Evolutionary conservation across 1,140 invertebrate genomes (phyloP).

Genomic region (Meteorus sp.): DNA sequence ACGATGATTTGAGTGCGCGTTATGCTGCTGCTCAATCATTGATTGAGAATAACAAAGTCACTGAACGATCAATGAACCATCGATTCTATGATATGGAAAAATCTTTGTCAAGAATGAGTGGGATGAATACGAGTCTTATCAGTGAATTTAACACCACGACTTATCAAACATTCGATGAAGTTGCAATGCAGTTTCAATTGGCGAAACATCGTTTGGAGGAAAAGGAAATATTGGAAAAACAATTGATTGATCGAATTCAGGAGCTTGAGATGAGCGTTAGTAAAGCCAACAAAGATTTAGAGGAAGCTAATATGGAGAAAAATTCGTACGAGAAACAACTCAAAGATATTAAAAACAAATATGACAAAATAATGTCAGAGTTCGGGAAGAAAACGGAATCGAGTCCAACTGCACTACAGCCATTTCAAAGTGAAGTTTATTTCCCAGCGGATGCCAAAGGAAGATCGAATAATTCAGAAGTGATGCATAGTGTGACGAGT

Average conservation of each 20-base stretch:
- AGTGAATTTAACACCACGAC: slow-evolving; percentile 48
- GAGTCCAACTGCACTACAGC: slow-evolving; percentile 1
- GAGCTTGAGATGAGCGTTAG: slow-evolving; percentile 41
- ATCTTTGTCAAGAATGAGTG: slow-evolving; percentile 42
- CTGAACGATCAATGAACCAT: slow-evolving; percentile 39
- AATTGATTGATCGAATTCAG: slow-evolving; percentile 40
- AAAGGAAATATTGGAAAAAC: slow-evolving; percentile 43
- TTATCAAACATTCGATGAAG: slow-evolving; percentile 50
- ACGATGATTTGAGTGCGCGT: slow-evolving; percentile 43
- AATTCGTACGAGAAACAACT: slow-evolving; percentile 51
- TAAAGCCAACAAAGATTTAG: slow-evolving; percentile 38
- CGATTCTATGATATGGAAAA: slow-evolving; percentile 40
- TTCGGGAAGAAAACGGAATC: slow-evolving; percentile 17
- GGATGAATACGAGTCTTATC: slow-evolving; percentile 37
- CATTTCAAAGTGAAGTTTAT: slow-evolving; percentile 24
- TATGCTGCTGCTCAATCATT: slow-evolving; percentile 42
- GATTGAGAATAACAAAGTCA: slow-evolving; percentile 39
- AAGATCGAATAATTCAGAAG: background rate
- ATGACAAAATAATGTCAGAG: slow-evolving; percentile 44
- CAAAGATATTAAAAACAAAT: slow-evolving; percentile 52
- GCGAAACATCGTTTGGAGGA: slow-evolving; percentile 45
- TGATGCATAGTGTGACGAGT: background rate
- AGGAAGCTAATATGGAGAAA: slow-evolving; percentile 43
- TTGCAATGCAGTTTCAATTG: slow-evolving; percentile 43
- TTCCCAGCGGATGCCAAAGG: slow-evolving; percentile 1